Conservation (phyloP, 2,797 vertebrate species). For the Betta splendens region DNA sequence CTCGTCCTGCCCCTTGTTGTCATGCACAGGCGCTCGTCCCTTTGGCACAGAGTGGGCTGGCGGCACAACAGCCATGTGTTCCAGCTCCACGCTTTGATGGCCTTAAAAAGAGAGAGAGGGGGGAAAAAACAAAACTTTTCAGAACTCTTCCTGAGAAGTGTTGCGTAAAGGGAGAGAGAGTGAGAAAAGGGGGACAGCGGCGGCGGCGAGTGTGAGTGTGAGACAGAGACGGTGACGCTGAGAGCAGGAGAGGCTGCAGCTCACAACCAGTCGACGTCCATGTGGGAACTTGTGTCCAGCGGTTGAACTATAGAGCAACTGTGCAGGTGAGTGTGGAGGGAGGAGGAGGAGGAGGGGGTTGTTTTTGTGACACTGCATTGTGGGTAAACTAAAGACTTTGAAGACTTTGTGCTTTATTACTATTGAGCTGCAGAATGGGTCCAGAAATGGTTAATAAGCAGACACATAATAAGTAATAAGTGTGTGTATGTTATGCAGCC, state of each 20-base stretch:
- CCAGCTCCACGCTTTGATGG: slow-evolving; percentile 77
- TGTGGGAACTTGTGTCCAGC: slow-evolving; percentile 36
- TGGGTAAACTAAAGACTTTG: slow-evolving; percentile 34
- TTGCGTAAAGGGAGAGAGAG: slow-evolving; percentile 35
- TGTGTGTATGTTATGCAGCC: not conserved
- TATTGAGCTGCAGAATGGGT: no score
- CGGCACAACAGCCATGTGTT: slow-evolving; percentile 80
- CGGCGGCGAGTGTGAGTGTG: slow-evolving; percentile 37
- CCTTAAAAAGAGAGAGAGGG: no score
- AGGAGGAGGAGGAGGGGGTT: slow-evolving; percentile 17
- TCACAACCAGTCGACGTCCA: slow-evolving; percentile 49
- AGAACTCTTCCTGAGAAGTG: slow-evolving; percentile 54
- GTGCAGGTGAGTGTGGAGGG: slow-evolving; percentile 69
- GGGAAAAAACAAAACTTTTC: slow-evolving; percentile 67
- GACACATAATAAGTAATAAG: no score
- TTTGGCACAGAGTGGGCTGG: slow-evolving; percentile 73
- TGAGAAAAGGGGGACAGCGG: slow-evolving; percentile 29
- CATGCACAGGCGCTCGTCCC: slow-evolving; percentile 79
- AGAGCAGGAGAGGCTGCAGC: slow-evolving; percentile 41
- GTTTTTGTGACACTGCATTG: slow-evolving; percentile 36
- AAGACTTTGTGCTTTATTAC: slow-evolving; percentile 27
- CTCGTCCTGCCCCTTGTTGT: slow-evolving; percentile 80
- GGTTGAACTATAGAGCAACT: no score
- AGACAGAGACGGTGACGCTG: slow-evolving; percentile 55
- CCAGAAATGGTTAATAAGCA: not conserved